These are phyloP conservation scores for Pycnomerus fuliginosus DNA, from an alignment of 2,888 invertebrate genomes.

Conservation along the genomic window DNA sequence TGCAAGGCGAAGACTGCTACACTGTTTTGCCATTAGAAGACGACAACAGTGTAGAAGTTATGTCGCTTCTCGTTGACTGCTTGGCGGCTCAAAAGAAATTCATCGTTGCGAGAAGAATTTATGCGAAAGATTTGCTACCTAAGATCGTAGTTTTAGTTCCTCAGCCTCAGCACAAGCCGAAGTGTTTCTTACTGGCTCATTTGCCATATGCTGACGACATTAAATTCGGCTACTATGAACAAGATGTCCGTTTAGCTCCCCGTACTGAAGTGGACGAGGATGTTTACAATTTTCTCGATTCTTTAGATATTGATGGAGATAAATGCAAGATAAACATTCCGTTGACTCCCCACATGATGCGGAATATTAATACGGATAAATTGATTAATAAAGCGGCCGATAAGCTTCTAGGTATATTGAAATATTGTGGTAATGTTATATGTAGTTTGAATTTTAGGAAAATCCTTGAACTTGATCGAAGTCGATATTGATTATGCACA, in stretches of 20 bases:
- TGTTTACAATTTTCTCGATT: slow-evolving; percentile 11
- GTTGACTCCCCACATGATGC: slow-evolving; percentile 11
- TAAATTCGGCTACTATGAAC: slow-evolving; percentile 5
- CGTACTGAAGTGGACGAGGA: slow-evolving; percentile 3
- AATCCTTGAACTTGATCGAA: not conserved
- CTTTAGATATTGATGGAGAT: slow-evolving; percentile 3
- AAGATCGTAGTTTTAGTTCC: slow-evolving; percentile 15
- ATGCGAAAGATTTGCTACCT: slow-evolving; percentile 10
- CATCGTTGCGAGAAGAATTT: slow-evolving; percentile 16
- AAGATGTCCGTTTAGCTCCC: slow-evolving; percentile 1
- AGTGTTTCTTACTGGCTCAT: slow-evolving; percentile 12
- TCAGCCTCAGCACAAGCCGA: slow-evolving; percentile 11
- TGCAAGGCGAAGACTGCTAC: slow-evolving; percentile 12
- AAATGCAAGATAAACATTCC: slow-evolving; percentile 2
- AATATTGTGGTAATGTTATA: not conserved
- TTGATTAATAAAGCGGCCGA: slow-evolving; percentile 12
- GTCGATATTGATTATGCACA: not conserved
- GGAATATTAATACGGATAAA: slow-evolving; percentile 7
- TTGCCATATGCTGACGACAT: slow-evolving; percentile 15
- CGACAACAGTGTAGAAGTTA: slow-evolving; percentile 1
- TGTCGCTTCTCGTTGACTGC: slow-evolving; percentile 11
- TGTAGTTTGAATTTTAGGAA: not conserved
- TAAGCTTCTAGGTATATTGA: not conserved
- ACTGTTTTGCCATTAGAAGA: slow-evolving; percentile 9
- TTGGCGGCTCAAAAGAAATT: slow-evolving; percentile 11